A percentile compares a stretch with the other conserved stretches of the same genome.
Conservation (phyloP, 1,140 invertebrate species). For the Danaus plexippus region DNA sequence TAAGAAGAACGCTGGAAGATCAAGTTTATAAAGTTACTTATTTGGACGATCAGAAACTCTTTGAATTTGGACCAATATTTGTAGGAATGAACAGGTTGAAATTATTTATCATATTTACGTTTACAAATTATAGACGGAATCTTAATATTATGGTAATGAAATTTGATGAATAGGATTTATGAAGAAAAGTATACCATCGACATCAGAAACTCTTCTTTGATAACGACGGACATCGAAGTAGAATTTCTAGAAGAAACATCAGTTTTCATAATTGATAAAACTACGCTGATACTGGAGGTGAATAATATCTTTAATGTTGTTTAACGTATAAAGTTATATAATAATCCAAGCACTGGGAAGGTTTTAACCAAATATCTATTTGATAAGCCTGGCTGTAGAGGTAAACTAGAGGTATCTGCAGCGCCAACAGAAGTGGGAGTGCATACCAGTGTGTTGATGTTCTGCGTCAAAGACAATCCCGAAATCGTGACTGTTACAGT, state of each 20-base stretch:
- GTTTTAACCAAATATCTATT: neutral
- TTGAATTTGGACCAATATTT: slow-evolving; percentile 63
- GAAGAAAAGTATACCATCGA: slow-evolving; percentile 55
- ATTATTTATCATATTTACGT: neutral
- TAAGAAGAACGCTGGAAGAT: slow-evolving; percentile 46
- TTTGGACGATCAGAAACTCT: slow-evolving; percentile 55
- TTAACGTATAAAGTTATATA: neutral
- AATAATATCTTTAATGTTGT: slow-evolving; percentile 7
- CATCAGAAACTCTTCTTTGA: slow-evolving; percentile 54
- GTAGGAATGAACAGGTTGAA: slow-evolving; percentile 42
- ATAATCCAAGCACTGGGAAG: neutral
- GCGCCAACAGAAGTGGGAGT: slow-evolving; percentile 48
- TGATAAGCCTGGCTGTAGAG: slow-evolving; percentile 50
- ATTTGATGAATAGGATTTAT: slow-evolving; percentile 43
- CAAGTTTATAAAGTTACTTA: slow-evolving; percentile 56
- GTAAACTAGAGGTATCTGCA: slow-evolving; percentile 45
- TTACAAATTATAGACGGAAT: neutral
- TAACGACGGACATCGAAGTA: slow-evolving; percentile 47
- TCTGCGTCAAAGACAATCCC: slow-evolving; percentile 59
- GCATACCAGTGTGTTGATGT: slow-evolving; percentile 39
- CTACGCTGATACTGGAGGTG: slow-evolving; percentile 47
- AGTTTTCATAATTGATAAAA: slow-evolving; percentile 49
- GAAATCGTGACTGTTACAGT: slow-evolving; percentile 51
- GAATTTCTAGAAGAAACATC: slow-evolving; percentile 52
- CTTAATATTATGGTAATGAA: neutral